Conservation (phyloP, 2,113 vertebrate species). For the Crotalus tigris region DNA sequence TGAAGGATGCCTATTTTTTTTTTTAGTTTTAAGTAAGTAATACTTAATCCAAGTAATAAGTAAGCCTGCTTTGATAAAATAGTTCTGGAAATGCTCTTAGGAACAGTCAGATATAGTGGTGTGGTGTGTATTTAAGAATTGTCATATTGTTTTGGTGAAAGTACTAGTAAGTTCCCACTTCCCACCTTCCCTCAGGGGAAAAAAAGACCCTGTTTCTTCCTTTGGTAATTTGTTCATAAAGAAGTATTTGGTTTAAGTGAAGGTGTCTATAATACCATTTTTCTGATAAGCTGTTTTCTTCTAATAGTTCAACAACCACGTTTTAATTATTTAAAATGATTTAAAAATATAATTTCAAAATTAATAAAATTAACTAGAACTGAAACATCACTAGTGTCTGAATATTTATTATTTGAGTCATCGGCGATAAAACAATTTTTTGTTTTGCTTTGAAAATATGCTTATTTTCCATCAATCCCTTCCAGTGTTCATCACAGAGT, state of each 20-base stretch:
- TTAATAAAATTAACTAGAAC: background rate
- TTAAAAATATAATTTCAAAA: slow-evolving; percentile 16
- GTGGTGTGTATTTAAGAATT: background rate
- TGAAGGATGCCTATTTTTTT: background rate
- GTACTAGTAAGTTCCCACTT: background rate
- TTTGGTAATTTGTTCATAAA: slow-evolving; percentile 27
- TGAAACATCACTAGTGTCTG: background rate
- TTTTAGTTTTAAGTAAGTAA: background rate
- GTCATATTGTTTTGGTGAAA: background rate
- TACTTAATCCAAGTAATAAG: background rate
- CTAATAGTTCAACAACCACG: slow-evolving; percentile 35
- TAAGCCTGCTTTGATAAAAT: background rate
- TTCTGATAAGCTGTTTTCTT: slow-evolving; percentile 29
- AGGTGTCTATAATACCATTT: background rate
- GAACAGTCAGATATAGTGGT: background rate
- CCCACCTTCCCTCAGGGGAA: background rate
- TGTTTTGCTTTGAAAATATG: background rate
- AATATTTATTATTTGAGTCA: background rate
- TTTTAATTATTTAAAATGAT: slow-evolving; percentile 43
- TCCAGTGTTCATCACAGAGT: background rate
- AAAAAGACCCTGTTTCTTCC: background rate
- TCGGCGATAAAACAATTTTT: background rate
- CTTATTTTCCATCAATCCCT: too few relatives aligned
- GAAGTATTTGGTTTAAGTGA: slow-evolving; percentile 34
- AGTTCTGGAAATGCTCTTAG: background rate